phyloP scores from a whole-genome alignment of 1,140 invertebrate genomes.

The Zaprionus nigranus region DNA sequence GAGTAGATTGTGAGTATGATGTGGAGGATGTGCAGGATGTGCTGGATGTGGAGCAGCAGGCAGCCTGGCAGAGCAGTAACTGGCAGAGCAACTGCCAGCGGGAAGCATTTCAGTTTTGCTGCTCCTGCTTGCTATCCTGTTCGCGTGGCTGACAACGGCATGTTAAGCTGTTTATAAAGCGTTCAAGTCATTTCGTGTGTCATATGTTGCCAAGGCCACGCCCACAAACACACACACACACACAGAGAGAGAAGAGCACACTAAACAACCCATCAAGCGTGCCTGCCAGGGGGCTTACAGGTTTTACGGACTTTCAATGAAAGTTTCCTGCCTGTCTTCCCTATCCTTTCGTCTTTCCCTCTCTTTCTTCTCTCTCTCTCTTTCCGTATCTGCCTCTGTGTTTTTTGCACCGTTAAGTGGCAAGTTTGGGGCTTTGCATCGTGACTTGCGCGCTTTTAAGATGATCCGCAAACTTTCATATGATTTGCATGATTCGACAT shows the following conservation, averaged over 20 bases:
- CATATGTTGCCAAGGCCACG: constrained; percentile 44
- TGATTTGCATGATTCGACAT: constrained; percentile 45
- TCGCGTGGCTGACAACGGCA: constrained; percentile 67
- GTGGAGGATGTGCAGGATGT: too few relatives aligned
- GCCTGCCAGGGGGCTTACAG: constrained; percentile 7
- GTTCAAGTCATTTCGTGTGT: constrained; percentile 62
- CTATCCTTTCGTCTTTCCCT: not conserved
- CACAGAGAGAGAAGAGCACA: not conserved
- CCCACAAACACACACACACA: constrained; percentile 17
- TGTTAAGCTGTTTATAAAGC: constrained; percentile 80
- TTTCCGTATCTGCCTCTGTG: not conserved
- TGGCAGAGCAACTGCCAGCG: constrained; percentile 1
- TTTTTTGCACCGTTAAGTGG: constrained; percentile 48
- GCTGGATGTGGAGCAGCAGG: not conserved
- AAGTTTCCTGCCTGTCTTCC: not conserved
- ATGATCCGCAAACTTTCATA: constrained; percentile 49
- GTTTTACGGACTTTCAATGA: constrained; percentile 44
- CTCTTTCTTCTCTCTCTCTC: not conserved
- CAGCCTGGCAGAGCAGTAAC: not conserved
- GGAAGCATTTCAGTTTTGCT: constrained; percentile 48
- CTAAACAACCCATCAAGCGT: constrained; percentile 2
- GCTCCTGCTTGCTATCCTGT: constrained; percentile 2
- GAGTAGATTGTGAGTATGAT: not conserved
- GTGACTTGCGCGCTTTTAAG: constrained; percentile 54
- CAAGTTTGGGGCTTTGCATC: constrained; percentile 59